Percentiles rank a stretch among this genome's conserved stretches.
phyloP scores from a whole-genome alignment of 2,113 vertebrate genomes.

The Odobenus rosmarus region DNA sequence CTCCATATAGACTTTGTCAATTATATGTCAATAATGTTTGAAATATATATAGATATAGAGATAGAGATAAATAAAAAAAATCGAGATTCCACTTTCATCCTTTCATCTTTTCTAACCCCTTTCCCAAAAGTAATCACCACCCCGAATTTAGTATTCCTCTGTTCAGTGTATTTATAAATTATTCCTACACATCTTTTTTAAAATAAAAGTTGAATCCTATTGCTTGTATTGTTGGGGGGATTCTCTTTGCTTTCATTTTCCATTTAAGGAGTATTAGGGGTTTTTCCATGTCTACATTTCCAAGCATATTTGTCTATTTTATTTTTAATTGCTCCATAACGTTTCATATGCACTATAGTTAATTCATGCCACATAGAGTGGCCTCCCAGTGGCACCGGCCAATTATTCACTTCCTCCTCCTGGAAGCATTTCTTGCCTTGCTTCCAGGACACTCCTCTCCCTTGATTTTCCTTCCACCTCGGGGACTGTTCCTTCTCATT shows the following conservation, averaged over 20 bases:
- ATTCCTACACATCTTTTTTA: background rate
- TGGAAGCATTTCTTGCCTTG: background rate
- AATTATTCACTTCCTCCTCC: background rate
- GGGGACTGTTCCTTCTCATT: background rate
- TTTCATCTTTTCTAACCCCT: background rate
- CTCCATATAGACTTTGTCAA: background rate
- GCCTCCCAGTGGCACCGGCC: background rate
- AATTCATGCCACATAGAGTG: no score
- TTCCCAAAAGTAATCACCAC: background rate
- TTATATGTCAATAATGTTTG: background rate
- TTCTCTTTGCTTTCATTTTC: background rate
- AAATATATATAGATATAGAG: background rate
- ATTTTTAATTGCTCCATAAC: background rate
- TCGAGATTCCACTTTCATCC: background rate
- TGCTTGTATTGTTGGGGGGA: background rate
- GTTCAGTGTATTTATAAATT: constrained; percentile 4
- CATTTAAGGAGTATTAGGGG: background rate
- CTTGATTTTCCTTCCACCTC: background rate
- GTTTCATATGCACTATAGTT: background rate
- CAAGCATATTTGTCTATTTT: background rate
- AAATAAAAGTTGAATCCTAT: background rate
- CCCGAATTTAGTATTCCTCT: background rate
- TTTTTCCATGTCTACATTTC: background rate
- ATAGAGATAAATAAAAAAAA: background rate
- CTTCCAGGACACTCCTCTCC: background rate